Conservation (phyloP, 2,888 invertebrate genomes). For the Corythucha ciliata region DNA sequence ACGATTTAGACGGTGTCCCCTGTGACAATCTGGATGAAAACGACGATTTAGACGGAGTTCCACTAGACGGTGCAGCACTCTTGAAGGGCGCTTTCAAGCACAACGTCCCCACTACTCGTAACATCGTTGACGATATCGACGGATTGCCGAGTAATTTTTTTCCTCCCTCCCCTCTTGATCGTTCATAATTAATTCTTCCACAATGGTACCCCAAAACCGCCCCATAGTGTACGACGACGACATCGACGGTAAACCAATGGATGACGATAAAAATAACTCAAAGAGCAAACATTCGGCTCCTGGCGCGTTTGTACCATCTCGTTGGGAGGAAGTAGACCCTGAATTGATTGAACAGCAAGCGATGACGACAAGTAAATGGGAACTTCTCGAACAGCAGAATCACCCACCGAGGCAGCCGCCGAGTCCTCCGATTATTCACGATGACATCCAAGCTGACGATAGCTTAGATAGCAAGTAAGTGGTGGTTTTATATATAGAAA, state of each 20-base stretch:
- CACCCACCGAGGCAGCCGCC: slow-evolving; percentile 30
- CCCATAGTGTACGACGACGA: slow-evolving; percentile 35
- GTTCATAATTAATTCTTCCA: not conserved
- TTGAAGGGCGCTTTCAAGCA: slow-evolving; percentile 52
- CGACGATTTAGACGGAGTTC: slow-evolving; percentile 52
- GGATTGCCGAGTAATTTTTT: slow-evolving; percentile 52
- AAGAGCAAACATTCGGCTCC: slow-evolving; percentile 49
- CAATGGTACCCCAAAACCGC: not conserved
- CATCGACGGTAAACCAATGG: slow-evolving; percentile 45
- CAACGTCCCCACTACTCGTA: not conserved
- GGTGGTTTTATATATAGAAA: not conserved
- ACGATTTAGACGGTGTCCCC: slow-evolving; percentile 26
- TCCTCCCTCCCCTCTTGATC: no score
- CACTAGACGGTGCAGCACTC: slow-evolving; percentile 72
- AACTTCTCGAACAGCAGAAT: slow-evolving; percentile 54
- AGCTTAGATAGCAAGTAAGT: slow-evolving; percentile 43
- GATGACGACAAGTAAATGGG: slow-evolving; percentile 83
- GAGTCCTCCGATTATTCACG: slow-evolving; percentile 6
- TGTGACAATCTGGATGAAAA: slow-evolving; percentile 53
- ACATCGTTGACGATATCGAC: slow-evolving; percentile 54
- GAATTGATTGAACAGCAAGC: slow-evolving; percentile 70
- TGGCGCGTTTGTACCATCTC: slow-evolving; percentile 70
- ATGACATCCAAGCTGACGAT: slow-evolving; percentile 26
- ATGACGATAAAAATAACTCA: slow-evolving; percentile 69
- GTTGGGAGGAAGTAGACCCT: slow-evolving; percentile 95